A percentile compares a stretch with the other conserved stretches of the same genome.
phyloP scores from a whole-genome alignment of 2,888 invertebrate genomes.

The Epirrita christyi region DNA sequence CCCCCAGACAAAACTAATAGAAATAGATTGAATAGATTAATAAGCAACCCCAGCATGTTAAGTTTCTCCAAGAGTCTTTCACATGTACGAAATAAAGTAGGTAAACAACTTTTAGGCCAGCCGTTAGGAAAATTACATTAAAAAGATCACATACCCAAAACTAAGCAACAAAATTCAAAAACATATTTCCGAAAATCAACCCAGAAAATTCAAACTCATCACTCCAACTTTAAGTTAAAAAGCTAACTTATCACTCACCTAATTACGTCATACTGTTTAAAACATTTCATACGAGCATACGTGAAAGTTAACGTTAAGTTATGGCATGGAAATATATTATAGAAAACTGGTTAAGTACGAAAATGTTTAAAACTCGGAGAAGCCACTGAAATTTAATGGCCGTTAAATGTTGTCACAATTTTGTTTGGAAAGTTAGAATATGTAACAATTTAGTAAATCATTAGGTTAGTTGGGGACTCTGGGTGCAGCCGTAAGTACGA shows the following conservation, averaged over 20 bases:
- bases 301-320: conserved; percentile 28
- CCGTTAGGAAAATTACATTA: not conserved
- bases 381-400: not conserved
- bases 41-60: too few species aligned
- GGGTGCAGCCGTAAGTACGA: not conserved
- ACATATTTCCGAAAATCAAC: conserved; percentile 14
- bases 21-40: too few species aligned
- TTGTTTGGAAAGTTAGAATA: too few species aligned
- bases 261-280: conserved; percentile 71
- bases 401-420: not conserved
- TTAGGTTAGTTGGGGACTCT: not conserved
- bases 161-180: conserved; percentile 6
- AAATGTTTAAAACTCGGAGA: not conserved
- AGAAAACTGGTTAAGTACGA: conserved; percentile 41
- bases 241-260: conserved; percentile 56
- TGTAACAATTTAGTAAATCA: not conserved
- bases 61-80: too few species aligned
- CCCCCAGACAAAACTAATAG: too few species aligned
- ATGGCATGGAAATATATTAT: conserved; percentile 51
- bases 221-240: conserved; percentile 52
- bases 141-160: conserved; percentile 2
- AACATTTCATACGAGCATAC: conserved; percentile 56
- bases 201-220: conserved; percentile 42
- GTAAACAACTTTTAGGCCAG: too few species aligned
- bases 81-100: too few species aligned